Percentiles rank a stretch among this genome's conserved stretches.
Evolutionary conservation across 2,888 invertebrate species (phyloP).

Genomic region (Lamproptera curius): DNA sequence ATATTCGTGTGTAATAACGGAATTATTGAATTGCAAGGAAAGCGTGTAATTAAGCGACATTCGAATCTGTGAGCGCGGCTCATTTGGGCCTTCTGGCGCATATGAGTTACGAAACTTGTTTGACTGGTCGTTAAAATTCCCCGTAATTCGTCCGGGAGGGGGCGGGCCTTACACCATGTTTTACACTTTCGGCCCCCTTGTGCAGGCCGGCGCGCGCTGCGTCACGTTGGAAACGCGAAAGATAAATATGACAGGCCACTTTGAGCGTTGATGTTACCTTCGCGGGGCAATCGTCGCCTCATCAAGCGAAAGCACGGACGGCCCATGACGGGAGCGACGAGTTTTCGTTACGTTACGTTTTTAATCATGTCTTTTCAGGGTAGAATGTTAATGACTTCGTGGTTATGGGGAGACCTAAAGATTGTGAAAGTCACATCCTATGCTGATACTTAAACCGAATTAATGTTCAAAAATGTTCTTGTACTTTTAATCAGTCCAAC

Average conservation of each 20-base stretch:
- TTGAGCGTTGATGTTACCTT: slow-evolving; percentile 7
- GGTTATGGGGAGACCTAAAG: too few species aligned
- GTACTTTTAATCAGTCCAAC: too few species aligned
- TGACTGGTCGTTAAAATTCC: slow-evolving; percentile 61
- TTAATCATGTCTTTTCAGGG: too few species aligned
- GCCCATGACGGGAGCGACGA: too few species aligned
- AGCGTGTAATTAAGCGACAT: slow-evolving; percentile 39
- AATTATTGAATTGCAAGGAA: slow-evolving; percentile 21
- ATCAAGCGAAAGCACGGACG: background rate
- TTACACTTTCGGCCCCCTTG: slow-evolving; percentile 37
- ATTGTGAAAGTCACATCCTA: too few species aligned
- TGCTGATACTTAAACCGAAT: too few species aligned
- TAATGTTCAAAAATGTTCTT: too few species aligned
- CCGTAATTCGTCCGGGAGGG: slow-evolving; percentile 52
- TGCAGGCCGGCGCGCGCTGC: slow-evolving; percentile 13
- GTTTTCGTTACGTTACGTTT: too few species aligned
- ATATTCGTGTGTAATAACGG: slow-evolving; percentile 21
- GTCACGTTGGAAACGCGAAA: slow-evolving; percentile 16
- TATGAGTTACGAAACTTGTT: slow-evolving; percentile 47
- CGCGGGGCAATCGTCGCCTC: background rate
- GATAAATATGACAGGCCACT: slow-evolving; percentile 18
- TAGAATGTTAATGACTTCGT: too few species aligned
- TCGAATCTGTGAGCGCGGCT: slow-evolving; percentile 25
- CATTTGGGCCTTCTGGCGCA: slow-evolving; percentile 43
- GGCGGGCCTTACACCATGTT: slow-evolving; percentile 39